These are phyloP conservation scores for Yponomeuta evonymella DNA, from an alignment of 2,888 invertebrate species.

Conservation along the genomic window DNA sequence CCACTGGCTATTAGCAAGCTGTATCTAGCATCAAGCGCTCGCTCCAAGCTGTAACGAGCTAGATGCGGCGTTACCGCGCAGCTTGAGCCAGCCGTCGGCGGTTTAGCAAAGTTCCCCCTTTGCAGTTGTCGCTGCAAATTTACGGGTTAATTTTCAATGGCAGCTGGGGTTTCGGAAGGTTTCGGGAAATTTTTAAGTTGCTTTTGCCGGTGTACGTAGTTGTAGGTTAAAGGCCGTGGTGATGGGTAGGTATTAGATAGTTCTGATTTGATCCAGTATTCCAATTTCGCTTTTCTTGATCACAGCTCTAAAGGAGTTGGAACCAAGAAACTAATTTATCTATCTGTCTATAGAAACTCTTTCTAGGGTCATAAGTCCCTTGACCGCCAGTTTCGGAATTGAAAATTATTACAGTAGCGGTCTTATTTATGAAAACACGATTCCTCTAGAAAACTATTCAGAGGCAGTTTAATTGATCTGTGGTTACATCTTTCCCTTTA, in stretches of 20 bases:
- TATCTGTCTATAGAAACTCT: too few species aligned
- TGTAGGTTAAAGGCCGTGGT: slow-evolving; percentile 25
- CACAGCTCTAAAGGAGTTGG: too few species aligned
- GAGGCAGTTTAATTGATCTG: too few species aligned
- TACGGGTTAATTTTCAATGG: slow-evolving; percentile 74
- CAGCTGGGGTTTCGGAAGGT: slow-evolving; percentile 52
- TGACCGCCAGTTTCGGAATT: too few species aligned
- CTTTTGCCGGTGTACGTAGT: slow-evolving; percentile 21
- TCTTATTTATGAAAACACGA: too few species aligned
- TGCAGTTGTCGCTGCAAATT: slow-evolving; percentile 71
- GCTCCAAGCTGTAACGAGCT: slow-evolving; percentile 46
- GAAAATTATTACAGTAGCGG: too few species aligned
- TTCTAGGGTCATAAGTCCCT: too few species aligned
- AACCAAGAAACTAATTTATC: too few species aligned
- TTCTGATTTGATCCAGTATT: not conserved
- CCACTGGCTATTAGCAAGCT: not conserved
- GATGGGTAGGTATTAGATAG: slow-evolving; percentile 14
- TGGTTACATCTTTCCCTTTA: too few species aligned
- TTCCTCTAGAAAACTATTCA: too few species aligned
- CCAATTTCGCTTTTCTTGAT: too few species aligned
- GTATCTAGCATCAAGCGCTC: not conserved
- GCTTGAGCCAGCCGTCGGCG: slow-evolving; percentile 56
- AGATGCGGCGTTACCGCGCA: slow-evolving; percentile 31
- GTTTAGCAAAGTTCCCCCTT: slow-evolving; percentile 67
- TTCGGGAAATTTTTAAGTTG: slow-evolving; percentile 56